Evolutionary conservation across 2,888 invertebrate species (phyloP).

Genomic region (Lobophora halterata): DNA sequence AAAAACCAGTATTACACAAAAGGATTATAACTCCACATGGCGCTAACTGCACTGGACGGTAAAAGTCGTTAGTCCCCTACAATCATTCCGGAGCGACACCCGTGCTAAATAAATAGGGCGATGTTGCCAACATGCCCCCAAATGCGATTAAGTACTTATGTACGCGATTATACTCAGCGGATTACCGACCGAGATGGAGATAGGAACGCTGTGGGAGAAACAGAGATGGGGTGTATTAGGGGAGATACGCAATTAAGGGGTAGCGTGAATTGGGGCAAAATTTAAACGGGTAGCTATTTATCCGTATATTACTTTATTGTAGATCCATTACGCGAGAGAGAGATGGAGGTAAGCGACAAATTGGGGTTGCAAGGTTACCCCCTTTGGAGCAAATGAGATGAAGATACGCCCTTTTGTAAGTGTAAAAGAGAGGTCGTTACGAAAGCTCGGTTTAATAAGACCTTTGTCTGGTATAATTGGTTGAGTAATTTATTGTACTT

Average conservation of each 20-base stretch:
- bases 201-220: conserved; percentile 35
- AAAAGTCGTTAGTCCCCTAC: conserved; percentile 67
- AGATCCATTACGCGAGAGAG: too few species aligned
- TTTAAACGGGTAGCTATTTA: conserved; percentile 77
- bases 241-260: conserved; percentile 76
- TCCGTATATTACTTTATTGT: conserved; percentile 80
- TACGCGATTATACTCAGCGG: conserved; percentile 69
- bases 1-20: conserved; percentile 22
- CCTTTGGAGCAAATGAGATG: too few species aligned
- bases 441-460: conserved; percentile 58
- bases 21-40: conserved; percentile 42
- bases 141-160: conserved; percentile 80
- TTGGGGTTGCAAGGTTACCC: conserved; percentile 54
- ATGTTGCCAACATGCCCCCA: conserved; percentile 60
- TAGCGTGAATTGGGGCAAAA: conserved; percentile 74
- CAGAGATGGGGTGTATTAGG: conserved; percentile 47
- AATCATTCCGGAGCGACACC: conserved; percentile 55
- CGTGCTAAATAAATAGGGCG: conserved; percentile 73
- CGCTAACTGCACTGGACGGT: too few species aligned
- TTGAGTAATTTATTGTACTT: conserved; percentile 46
- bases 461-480: conserved; percentile 60
- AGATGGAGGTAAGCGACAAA: conserved; percentile 48
- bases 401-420: conserved; percentile 25
- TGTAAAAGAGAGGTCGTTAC: conserved; percentile 43
- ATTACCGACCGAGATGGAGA: conserved; percentile 50